These are phyloP conservation scores for Platichthys stellatus DNA, from an alignment of 2,113 vertebrate species.

Conservation along the genomic window DNA sequence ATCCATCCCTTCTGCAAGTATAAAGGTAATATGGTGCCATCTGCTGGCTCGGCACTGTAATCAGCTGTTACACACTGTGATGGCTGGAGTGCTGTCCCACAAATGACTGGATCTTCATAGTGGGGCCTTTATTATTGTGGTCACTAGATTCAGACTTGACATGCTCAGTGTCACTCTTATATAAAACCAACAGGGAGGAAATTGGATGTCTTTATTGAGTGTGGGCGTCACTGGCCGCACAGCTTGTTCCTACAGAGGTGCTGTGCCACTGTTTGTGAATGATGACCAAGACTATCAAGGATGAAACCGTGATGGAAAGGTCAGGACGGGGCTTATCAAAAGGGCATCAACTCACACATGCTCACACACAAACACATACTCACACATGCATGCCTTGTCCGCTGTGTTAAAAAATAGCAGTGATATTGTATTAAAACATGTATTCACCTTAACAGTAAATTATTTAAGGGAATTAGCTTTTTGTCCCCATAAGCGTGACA, in stretches of 20 bases:
- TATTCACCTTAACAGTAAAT: no score
- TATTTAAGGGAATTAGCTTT: no score
- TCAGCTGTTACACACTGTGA: neutral
- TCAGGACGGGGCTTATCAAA: conserved; percentile 47
- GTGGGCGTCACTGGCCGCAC: conserved; percentile 49
- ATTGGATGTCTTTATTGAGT: conserved; percentile 39
- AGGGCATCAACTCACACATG: conserved; percentile 20
- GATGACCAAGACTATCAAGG: conserved; percentile 45
- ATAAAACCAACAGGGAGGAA: no score
- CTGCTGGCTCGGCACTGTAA: conserved; percentile 51
- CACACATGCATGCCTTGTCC: conserved; percentile 21
- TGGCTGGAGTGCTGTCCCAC: conserved; percentile 9
- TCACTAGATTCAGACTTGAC: conserved; percentile 7
- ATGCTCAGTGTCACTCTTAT: no score
- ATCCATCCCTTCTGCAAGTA: neutral
- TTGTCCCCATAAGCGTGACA: no score
- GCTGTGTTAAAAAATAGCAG: conserved; percentile 58
- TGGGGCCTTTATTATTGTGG: conserved; percentile 6
- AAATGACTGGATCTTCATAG: conserved; percentile 17
- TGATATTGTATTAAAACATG: conserved; percentile 10
- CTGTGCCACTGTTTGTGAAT: conserved; percentile 65
- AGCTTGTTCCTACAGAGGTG: conserved; percentile 58
- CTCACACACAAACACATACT: no score
- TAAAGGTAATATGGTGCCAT: conserved; percentile 52
- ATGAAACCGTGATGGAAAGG: conserved; percentile 43